Percentiles rank a stretch among this genome's conserved stretches.
phyloP scores from a whole-genome alignment of 1,140 invertebrate genomes.

The Euura saliciscinereae region DNA sequence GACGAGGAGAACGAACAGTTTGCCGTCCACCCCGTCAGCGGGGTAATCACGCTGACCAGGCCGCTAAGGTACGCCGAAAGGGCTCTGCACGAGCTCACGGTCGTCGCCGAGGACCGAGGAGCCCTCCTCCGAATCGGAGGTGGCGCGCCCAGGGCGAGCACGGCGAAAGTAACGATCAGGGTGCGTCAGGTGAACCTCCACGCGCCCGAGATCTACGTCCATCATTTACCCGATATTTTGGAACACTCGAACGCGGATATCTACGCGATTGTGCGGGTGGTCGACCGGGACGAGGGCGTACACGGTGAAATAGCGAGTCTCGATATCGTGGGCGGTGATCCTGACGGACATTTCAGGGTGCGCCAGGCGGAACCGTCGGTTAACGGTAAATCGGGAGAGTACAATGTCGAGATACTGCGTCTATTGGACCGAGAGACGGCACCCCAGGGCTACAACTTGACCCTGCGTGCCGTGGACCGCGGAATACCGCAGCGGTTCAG shows the following conservation, averaged over 20 bases:
- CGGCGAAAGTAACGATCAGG: conserved; percentile 76
- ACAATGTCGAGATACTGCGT: conserved; percentile 77
- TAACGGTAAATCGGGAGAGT: conserved; percentile 66
- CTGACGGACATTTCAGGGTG: conserved; percentile 85
- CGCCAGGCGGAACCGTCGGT: conserved; percentile 51
- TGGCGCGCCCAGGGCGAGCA: conserved; percentile 66
- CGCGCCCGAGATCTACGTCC: conserved; percentile 82
- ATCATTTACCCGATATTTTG: conserved; percentile 78
- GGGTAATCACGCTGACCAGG: conserved; percentile 84
- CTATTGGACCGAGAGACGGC: conserved; percentile 78
- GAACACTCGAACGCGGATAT: conserved; percentile 86
- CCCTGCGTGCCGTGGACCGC: conserved; percentile 81
- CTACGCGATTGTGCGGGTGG: conserved; percentile 87
- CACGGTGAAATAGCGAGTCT: conserved; percentile 83
- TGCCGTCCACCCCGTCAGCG: conserved; percentile 90
- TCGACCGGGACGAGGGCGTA: conserved; percentile 80
- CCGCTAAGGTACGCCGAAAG: conserved; percentile 74
- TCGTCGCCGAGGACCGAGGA: conserved; percentile 85
- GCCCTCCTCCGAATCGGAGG: conserved; percentile 64
- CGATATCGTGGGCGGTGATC: conserved; percentile 89
- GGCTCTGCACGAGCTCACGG: conserved; percentile 74
- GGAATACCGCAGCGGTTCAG: conserved; percentile 79
- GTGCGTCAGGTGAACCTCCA: conserved; percentile 87
- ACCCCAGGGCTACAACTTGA: conserved; percentile 84
- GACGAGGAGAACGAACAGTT: conserved; percentile 82